Evolutionary conservation across 2,797 vertebrate species (phyloP).

Genomic region (Sphenopsis melanotis): DNA sequence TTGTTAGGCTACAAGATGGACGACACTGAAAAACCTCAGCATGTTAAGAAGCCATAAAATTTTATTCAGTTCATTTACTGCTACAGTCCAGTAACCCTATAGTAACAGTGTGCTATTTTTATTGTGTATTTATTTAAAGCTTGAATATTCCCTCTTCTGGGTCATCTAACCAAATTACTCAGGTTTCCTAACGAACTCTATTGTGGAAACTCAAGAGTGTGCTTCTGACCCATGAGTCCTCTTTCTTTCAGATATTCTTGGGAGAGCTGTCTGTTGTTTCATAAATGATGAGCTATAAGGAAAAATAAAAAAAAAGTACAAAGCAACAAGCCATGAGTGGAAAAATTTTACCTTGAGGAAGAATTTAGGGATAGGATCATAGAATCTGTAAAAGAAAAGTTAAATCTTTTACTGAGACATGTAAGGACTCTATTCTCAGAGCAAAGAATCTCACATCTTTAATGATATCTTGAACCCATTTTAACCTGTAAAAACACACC

Average conservation of each 20-base stretch:
- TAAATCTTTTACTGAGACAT: not conserved
- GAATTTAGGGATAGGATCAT: not conserved
- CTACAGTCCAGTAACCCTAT: conserved; percentile 77
- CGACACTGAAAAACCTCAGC: conserved; percentile 74
- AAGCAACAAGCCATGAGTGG: not conserved
- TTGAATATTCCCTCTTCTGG: conserved; percentile 69
- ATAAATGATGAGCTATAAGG: not conserved
- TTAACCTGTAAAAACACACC: not conserved
- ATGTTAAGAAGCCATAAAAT: conserved; percentile 83
- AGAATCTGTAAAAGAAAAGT: not conserved
- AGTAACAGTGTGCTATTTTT: conserved; percentile 76
- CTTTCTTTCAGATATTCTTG: not conserved
- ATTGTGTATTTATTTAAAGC: conserved; percentile 84
- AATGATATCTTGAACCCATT: not conserved
- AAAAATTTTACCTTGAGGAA: not conserved
- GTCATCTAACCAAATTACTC: conserved; percentile 64
- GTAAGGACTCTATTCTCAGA: not conserved
- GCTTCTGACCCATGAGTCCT: not conserved
- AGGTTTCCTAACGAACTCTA: conserved; percentile 25
- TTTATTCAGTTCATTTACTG: conserved; percentile 83
- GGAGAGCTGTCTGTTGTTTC: not conserved
- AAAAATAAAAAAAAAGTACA: not conserved
- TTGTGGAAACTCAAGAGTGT: not conserved
- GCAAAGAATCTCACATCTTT: not conserved
- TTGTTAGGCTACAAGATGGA: conserved; percentile 80